Evolutionary conservation across 2,113 vertebrate species (phyloP).

Genomic region (Rattus rattus): DNA sequence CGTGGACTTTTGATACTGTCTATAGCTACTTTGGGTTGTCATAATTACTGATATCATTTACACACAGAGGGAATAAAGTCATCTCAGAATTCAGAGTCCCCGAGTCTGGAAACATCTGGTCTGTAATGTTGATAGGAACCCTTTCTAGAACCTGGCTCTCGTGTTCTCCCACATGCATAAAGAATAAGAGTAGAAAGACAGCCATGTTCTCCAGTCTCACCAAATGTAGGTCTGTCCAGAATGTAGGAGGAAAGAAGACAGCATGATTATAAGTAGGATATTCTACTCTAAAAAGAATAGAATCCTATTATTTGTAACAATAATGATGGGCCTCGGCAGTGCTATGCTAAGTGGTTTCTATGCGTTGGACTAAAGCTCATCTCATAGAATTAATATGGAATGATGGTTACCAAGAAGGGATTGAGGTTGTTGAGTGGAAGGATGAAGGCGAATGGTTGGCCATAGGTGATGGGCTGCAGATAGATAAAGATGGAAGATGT

Average conservation of each 20-base stretch:
- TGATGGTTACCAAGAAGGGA: rapidly evolving
- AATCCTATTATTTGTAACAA: neutral
- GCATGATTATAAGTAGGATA: neutral
- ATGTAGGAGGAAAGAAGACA: neutral
- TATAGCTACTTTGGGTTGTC: neutral
- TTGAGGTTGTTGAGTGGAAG: neutral
- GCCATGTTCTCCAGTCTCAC: rapidly evolving
- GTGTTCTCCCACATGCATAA: neutral
- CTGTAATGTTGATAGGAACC: neutral
- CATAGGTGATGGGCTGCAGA: no score
- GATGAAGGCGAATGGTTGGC: neutral
- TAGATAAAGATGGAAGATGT: no score
- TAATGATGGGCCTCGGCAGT: neutral
- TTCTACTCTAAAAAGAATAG: neutral
- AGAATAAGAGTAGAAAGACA: neutral
- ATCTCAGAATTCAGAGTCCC: no score
- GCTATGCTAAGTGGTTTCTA: neutral
- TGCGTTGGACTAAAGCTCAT: neutral
- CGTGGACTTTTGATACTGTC: neutral
- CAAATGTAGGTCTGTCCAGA: no score
- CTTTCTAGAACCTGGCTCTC: neutral
- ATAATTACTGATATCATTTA: neutral
- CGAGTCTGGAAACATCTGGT: neutral
- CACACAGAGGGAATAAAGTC: neutral
- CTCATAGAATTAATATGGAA: neutral